Evolutionary conservation across 2,888 invertebrate genomes (phyloP).

Genomic region (Laspeyria flexula): DNA sequence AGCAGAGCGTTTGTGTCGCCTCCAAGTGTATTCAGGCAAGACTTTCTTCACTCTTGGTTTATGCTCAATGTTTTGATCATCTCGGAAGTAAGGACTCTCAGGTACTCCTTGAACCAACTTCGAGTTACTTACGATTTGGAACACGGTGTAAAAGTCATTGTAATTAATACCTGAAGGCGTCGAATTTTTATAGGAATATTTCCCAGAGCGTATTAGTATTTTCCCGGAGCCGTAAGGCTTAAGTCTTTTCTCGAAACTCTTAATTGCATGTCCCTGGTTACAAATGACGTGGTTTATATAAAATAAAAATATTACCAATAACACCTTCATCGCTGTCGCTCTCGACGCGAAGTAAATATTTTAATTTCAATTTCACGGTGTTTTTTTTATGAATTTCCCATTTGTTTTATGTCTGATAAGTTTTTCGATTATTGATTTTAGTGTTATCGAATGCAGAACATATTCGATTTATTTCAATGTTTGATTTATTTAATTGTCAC

Average conservation of each 20-base stretch:
- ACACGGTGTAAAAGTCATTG: constrained; percentile 46
- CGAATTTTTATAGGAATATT: constrained; percentile 27
- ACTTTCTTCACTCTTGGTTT: constrained; percentile 63
- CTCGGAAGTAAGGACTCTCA: constrained; percentile 58
- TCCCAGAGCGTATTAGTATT: constrained; percentile 55
- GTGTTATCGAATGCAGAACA: constrained; percentile 30
- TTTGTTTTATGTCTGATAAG: constrained; percentile 50
- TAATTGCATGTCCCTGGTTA: constrained; percentile 17
- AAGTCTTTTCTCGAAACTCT: constrained; percentile 52
- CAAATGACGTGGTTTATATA: constrained; percentile 37
- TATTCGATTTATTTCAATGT: no score
- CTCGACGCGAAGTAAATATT: constrained; percentile 25
- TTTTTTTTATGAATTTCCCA: constrained; percentile 44
- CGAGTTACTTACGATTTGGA: constrained; percentile 40
- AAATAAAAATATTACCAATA: constrained; percentile 44
- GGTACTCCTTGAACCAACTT: constrained; percentile 32
- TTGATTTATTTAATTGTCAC: no score
- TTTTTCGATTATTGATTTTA: constrained; percentile 43
- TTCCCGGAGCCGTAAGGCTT: constrained; percentile 41
- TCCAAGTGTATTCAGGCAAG: constrained; percentile 45
- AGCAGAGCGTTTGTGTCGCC: constrained; percentile 49
- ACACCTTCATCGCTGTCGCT: constrained; percentile 49
- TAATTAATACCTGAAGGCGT: no score
- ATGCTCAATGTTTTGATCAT: constrained; percentile 34
- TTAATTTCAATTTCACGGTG: constrained; percentile 29